Evolutionary conservation across 2,888 invertebrate genomes (phyloP), one percentile per base, ranked within the genome.

Genomic region (Arrhopalites spinosus): DNA sequence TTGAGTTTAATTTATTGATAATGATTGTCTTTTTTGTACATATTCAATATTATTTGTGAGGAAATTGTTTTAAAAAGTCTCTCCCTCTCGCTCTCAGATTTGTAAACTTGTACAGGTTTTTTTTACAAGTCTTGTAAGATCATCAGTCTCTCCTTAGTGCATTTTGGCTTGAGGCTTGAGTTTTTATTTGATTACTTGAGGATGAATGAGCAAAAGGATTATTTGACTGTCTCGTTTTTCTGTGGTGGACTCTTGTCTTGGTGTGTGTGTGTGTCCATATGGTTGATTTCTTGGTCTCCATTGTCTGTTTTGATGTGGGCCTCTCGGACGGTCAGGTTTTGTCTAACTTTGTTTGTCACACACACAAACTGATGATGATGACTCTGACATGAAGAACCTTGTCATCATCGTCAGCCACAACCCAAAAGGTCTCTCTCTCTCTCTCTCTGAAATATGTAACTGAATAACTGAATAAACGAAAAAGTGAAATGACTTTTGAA

Each of bases 331-430:
- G 17, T 17, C 50, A 50, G 50, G 50, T 50, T 50, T 50, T 50
- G 50, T 50, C 50, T 50, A 50, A 15, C 50, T 59, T 56, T 69
- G 70, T 70, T 71, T 71, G 71, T 71, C 71, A 71, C 71, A 71
- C 71, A 53, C 30, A 27, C 63, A 63, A n/a, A 11, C 29, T 5
- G 15, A 27, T 70, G 71, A 71, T 71, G 68, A 45, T 59, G 59
- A 70, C 17, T 47, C 1, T 59, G 70, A 71, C 71, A 30, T 36
- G 59, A 59, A 30, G n/a, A 23, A 50, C 36, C 59, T 71, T 71
- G 71, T 71, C 71, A 71, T 70, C 70, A 36, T 61, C 23, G 23
- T 20, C 20, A 11, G 13, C 59, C 59, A 25, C 25, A 25, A 59
- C 11, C 23, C 56, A 30, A 23, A 27, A 20, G 11, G 20, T n/a